Conservation (phyloP, 2,797 vertebrate species). For the Gobio occitaniae region DNA sequence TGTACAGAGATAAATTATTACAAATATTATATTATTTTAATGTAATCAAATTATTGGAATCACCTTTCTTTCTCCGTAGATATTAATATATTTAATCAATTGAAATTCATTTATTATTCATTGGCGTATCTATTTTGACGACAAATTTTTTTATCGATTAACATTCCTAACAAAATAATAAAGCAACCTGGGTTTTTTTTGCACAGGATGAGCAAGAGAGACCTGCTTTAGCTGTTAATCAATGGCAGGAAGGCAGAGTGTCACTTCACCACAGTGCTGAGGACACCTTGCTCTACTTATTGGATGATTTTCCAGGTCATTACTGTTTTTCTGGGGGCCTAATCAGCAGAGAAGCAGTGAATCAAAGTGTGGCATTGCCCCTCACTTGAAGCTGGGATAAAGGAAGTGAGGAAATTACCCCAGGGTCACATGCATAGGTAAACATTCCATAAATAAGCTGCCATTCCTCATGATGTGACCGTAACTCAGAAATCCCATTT, state of each 20-base stretch:
- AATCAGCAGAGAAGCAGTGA: conserved; percentile 74
- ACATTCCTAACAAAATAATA: conserved; percentile 2
- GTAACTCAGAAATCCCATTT: conserved; percentile 55
- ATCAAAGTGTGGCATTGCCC: conserved; percentile 63
- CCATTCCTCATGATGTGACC: conserved; percentile 40
- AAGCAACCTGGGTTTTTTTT: conserved; percentile 56
- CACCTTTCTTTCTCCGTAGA: background rate
- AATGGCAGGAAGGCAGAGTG: conserved; percentile 76
- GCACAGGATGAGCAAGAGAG: conserved; percentile 67
- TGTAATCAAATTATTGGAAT: background rate
- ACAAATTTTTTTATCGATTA: background rate
- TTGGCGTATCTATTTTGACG: background rate
- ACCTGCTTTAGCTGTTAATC: conserved; percentile 82
- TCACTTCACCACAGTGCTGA: conserved; percentile 69
- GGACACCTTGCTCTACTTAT: conserved; percentile 81
- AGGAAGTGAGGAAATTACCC: conserved; percentile 36
- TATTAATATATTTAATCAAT: background rate
- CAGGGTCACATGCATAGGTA: conserved; percentile 48
- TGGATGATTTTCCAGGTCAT: conserved; percentile 81
- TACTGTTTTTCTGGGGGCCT: conserved; percentile 73
- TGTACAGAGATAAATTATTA: background rate
- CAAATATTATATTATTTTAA: background rate
- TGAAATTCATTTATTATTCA: background rate
- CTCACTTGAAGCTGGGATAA: conserved; percentile 19
- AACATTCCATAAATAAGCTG: conserved; percentile 58